Evolutionary conservation across 2,888 invertebrate genomes (phyloP).

Genomic region (Pseudeuparius sepicola): DNA sequence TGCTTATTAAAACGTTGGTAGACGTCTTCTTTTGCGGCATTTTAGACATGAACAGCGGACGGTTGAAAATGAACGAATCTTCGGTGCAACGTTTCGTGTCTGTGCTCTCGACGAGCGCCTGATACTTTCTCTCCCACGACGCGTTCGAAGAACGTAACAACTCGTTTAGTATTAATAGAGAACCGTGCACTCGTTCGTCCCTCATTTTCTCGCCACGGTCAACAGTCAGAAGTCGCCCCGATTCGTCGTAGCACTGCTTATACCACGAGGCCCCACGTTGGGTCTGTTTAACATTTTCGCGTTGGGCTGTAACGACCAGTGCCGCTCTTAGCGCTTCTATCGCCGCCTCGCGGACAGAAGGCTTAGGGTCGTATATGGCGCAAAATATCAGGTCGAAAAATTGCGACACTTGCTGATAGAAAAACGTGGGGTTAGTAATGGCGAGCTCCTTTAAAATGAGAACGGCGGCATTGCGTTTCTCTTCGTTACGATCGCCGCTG

Average conservation of each 20-base stretch:
- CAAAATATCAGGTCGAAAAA: slow-evolving; percentile 91
- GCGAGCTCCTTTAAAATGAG: slow-evolving; percentile 88
- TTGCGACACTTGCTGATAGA: slow-evolving; percentile 87
- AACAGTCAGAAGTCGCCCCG: slow-evolving; percentile 64
- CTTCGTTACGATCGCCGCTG: slow-evolving; percentile 79
- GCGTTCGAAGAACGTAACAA: slow-evolving; percentile 83
- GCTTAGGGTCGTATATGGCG: slow-evolving; percentile 84
- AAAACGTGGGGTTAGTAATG: slow-evolving; percentile 92
- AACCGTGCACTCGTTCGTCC: slow-evolving; percentile 90
- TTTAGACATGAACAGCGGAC: slow-evolving; percentile 36
- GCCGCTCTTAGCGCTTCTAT: slow-evolving; percentile 92
- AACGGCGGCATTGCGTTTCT: slow-evolving; percentile 85
- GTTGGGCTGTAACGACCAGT: slow-evolving; percentile 86
- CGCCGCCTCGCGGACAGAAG: slow-evolving; percentile 83
- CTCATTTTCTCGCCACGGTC: slow-evolving; percentile 66
- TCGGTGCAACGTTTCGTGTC: slow-evolving; percentile 32
- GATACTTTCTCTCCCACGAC: slow-evolving; percentile 74
- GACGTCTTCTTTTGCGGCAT: slow-evolving; percentile 38
- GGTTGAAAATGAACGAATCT: slow-evolving; percentile 30
- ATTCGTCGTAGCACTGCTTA: slow-evolving; percentile 87
- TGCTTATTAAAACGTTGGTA: slow-evolving; percentile 30
- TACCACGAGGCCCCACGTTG: slow-evolving; percentile 76
- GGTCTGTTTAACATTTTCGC: slow-evolving; percentile 90
- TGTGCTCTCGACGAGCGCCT: slow-evolving; percentile 50
- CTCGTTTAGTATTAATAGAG: slow-evolving; percentile 87